Conservation (phyloP, 2,888 invertebrate genomes). For the Brachylomia viminalis region DNA sequence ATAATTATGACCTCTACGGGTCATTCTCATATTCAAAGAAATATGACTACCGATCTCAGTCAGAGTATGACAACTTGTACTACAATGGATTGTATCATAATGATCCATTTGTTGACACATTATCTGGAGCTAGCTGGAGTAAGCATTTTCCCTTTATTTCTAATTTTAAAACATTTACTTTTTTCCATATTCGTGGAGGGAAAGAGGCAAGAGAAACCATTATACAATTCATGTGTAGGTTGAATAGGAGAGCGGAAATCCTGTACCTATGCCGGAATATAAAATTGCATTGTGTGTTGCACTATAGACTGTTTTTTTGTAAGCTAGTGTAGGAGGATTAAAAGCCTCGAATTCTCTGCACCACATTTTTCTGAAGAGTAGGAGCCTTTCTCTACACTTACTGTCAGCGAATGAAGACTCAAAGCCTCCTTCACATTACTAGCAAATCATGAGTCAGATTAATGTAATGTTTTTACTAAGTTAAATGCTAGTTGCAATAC, state of each 20-base stretch:
- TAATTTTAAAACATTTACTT: neutral
- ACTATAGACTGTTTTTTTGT: neutral
- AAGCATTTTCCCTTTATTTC: slow-evolving; percentile 73
- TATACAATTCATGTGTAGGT: neutral
- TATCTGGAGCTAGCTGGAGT: slow-evolving; percentile 94
- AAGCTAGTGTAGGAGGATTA: neutral
- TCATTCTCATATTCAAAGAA: slow-evolving; percentile 91
- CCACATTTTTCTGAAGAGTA: neutral
- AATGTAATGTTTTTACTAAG: neutral
- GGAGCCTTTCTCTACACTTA: neutral
- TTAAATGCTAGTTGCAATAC: neutral
- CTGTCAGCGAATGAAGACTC: neutral
- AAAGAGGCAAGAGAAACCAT: neutral
- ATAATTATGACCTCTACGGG: slow-evolving; percentile 95
- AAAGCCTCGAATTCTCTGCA: neutral
- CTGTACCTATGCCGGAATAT: neutral
- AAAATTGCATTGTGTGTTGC: neutral
- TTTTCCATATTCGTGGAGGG: neutral
- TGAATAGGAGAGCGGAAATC: neutral
- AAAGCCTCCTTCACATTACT: neutral
- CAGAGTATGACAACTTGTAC: slow-evolving; percentile 94
- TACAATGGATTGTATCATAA: slow-evolving; percentile 97
- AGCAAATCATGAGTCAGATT: neutral
- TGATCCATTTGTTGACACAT: slow-evolving; percentile 94
- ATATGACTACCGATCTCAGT: slow-evolving; percentile 90